Evolutionary conservation across 2,113 vertebrate species (phyloP).

Genomic region (Platichthys flesus): DNA sequence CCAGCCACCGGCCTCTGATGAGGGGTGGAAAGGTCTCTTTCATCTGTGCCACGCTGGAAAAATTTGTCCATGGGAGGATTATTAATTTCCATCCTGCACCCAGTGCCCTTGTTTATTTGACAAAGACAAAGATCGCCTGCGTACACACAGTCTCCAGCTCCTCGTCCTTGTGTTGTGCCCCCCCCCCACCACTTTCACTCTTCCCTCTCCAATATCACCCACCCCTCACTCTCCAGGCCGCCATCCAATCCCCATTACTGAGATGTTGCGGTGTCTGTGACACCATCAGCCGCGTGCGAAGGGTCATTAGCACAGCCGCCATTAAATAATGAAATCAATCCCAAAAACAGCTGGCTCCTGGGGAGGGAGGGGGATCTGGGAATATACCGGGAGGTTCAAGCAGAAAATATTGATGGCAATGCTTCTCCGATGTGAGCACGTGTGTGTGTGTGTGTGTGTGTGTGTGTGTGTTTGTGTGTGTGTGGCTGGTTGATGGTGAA

Average conservation of each 20-base stretch:
- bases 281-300: conserved; percentile 81
- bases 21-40: conserved; percentile 67
- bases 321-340: conserved; percentile 89
- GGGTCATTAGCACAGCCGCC: conserved; percentile 85
- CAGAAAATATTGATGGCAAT: conserved; percentile 63
- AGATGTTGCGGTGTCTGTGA: conserved; percentile 74
- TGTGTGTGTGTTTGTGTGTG: conserved; percentile 5
- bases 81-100: conserved; percentile 71
- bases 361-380: conserved; percentile 71
- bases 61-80: conserved; percentile 65
- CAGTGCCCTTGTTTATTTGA: conserved; percentile 75
- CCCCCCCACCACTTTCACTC: conserved; percentile 41
- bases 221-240: conserved; percentile 45
- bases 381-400: conserved; percentile 55
- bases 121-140: conserved; percentile 75
- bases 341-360: conserved; percentile 86
- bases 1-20: conserved; percentile 53
- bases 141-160: conserved; percentile 38
- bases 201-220: conserved; percentile 61
- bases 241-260: conserved; percentile 74
- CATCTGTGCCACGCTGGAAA: conserved; percentile 55
- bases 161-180: conserved; percentile 35
- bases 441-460: conserved; percentile 1
- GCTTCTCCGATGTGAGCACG: conserved; percentile 1
- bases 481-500: conserved; percentile 48